These are phyloP conservation scores for Cheilosia scutellata DNA, from an alignment of 2,888 invertebrate genomes.

Conservation along the genomic window DNA sequence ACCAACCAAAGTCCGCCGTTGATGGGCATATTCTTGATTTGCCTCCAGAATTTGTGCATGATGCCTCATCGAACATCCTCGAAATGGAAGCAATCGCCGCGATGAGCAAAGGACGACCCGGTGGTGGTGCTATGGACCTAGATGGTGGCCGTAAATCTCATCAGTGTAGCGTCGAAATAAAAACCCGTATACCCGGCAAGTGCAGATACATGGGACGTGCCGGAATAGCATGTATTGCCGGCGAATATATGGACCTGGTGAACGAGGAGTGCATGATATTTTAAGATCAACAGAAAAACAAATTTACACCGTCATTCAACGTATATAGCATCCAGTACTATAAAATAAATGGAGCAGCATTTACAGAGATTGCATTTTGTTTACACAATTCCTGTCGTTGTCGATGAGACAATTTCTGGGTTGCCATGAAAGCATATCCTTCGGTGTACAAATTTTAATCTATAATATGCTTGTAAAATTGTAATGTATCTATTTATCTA, in stretches of 20 bases:
- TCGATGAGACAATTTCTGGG: neutral
- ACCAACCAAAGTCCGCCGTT: constrained; percentile 41
- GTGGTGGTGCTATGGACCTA: constrained; percentile 25
- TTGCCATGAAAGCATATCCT: constrained; percentile 6
- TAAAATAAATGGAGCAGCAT: neutral
- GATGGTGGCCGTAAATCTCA: constrained; percentile 66
- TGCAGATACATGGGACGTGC: constrained; percentile 81
- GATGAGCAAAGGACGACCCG: constrained; percentile 45
- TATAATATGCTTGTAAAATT: constrained; percentile 24
- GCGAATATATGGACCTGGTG: constrained; percentile 81
- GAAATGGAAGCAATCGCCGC: constrained; percentile 65
- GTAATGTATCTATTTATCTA: constrained; percentile 52
- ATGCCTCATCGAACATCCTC: constrained; percentile 66
- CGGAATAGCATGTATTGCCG: constrained; percentile 82
- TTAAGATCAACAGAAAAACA: neutral
- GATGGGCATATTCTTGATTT: constrained; percentile 62
- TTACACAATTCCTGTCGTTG: neutral
- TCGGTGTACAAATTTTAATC: constrained; percentile 7
- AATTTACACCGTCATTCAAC: neutral
- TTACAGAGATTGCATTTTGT: constrained; percentile 11
- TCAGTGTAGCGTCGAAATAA: constrained; percentile 81
- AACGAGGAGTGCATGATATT: constrained; percentile 78
- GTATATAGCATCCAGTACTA: neutral
- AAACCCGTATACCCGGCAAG: constrained; percentile 80
- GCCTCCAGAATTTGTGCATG: constrained; percentile 64